Conservation (phyloP, 2,888 invertebrate genomes). For the Eupeodes luniger region DNA sequence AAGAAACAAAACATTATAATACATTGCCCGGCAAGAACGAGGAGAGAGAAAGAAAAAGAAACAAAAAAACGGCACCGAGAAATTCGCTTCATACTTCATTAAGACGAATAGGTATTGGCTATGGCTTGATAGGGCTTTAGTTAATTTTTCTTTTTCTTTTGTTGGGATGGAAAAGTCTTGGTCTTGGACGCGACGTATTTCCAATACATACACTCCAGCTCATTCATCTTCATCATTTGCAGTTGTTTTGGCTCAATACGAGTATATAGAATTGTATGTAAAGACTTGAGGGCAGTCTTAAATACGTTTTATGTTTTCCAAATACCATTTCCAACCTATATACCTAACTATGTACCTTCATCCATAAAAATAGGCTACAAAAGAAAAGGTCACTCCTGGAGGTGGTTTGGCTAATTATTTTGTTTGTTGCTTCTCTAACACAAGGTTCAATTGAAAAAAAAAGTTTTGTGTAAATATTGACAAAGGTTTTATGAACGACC, state of each 20-base stretch:
- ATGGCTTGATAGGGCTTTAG: neutral
- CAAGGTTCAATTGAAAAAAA: slow-evolving; percentile 24
- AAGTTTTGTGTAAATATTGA: slow-evolving; percentile 53
- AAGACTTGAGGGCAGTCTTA: neutral
- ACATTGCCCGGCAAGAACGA: neutral
- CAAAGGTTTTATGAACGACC: slow-evolving; percentile 19
- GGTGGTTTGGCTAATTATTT: slow-evolving; percentile 37
- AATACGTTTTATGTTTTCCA: neutral
- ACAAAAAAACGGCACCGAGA: neutral
- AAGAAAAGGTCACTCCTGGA: slow-evolving; percentile 38
- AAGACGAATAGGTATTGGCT: slow-evolving; percentile 64
- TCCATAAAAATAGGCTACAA: no score
- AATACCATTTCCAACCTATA: neutral
- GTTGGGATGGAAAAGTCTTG: neutral
- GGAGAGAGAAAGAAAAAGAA: neutral
- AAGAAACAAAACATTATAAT: slow-evolving; percentile 17
- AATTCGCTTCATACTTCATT: slow-evolving; percentile 59
- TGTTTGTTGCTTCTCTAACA: slow-evolving; percentile 21
- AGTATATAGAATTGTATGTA: neutral
- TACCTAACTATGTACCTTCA: neutral
- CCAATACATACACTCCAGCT: slow-evolving; percentile 20
- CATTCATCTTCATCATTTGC: slow-evolving; percentile 69
- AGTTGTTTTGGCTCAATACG: slow-evolving; percentile 2
- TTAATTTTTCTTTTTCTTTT: slow-evolving; percentile 57
- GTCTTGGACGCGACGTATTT: neutral